phyloP scores from a whole-genome alignment of 2,888 invertebrate genomes.

The Volucella bombylans region DNA sequence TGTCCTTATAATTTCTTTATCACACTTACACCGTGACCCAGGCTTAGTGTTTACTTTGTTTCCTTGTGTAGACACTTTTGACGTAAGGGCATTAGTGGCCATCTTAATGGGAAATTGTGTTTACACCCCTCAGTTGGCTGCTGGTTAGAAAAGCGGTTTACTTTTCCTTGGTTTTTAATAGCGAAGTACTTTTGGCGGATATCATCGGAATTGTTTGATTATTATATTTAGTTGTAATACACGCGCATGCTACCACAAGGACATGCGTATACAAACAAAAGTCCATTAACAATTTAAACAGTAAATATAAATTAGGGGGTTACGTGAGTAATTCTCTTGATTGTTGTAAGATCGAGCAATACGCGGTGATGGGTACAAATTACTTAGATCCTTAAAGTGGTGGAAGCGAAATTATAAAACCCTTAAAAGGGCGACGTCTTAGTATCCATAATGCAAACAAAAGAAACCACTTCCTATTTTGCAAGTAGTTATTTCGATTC shows the following conservation, averaged over 20 bases:
- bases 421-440: too few relatives aligned
- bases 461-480: too few relatives aligned
- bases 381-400: too few relatives aligned
- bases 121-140: neutral
- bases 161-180: conserved; percentile 35
- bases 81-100: conserved; percentile 64
- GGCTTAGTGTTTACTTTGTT: conserved; percentile 51
- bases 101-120: conserved; percentile 61
- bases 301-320: conserved; percentile 18
- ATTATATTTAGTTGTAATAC: conserved; percentile 37
- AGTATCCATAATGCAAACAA: too few relatives aligned
- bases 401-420: too few relatives aligned
- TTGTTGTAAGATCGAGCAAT: too few relatives aligned
- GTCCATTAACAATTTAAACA: conserved; percentile 60
- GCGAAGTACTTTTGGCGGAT: conserved; percentile 45
- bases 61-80: conserved; percentile 43
- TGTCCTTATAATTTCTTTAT: conserved; percentile 72
- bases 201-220: conserved; percentile 39
- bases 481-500: too few relatives aligned
- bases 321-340: neutral
- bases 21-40: conserved; percentile 60
- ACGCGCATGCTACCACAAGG: conserved; percentile 11
- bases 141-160: conserved; percentile 11
- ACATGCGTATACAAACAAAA: conserved; percentile 4
- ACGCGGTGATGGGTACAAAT: too few relatives aligned